Base-by-base conservation (phyloP, 2,888 invertebrate genomes). In the Coenonympha arcania region DNA sequence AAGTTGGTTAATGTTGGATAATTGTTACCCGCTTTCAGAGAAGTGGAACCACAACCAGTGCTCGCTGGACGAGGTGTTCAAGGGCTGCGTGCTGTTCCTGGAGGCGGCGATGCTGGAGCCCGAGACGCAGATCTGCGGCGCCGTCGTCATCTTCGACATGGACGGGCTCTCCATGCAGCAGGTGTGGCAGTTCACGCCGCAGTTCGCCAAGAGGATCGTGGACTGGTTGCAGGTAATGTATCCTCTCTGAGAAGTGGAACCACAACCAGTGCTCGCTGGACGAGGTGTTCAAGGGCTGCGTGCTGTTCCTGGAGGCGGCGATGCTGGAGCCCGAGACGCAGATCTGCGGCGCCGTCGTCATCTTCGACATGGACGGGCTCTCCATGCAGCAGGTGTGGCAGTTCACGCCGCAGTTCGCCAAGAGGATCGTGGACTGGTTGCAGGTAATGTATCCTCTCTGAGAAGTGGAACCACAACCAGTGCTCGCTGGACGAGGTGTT, bases 281-380 rank as follows among this genome's bases (percentile, higher is more conserved):
- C 72, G 95, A 95, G 71, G 92, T 95, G 2, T 94, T 92, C 80
- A 93, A 94, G 68, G 94, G 93, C 1, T 91, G 91, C 61, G 93
- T 94, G 18, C 71, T 95, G 43, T 93, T 93, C 68, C 77, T 95
- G 56, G 94, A 95, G 69, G 93, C 93, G 0, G 94, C 95, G 43
- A 92, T 94, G 89, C 70, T 93, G 62, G 95, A 95, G 66, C 93
- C 94, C 0, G 89, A 89, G 69, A 89, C 91, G 0, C 92, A 92
- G 79, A 90, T 93, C 34, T 89, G 91, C 59, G 94, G 94, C 0
- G 93, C 92, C 0, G 88, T 93, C 6, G 93, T 95, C 30, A 90
- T 95, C 58, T 93, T 95, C 68, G 95, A 95, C 71, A 93, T 95
- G 93, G 93, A 94, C 55, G 95, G 95, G 0, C 87, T 95, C 0